Base-by-base conservation (phyloP, 1,140 invertebrate genomes). In the Drosophila mauritiana region DNA sequence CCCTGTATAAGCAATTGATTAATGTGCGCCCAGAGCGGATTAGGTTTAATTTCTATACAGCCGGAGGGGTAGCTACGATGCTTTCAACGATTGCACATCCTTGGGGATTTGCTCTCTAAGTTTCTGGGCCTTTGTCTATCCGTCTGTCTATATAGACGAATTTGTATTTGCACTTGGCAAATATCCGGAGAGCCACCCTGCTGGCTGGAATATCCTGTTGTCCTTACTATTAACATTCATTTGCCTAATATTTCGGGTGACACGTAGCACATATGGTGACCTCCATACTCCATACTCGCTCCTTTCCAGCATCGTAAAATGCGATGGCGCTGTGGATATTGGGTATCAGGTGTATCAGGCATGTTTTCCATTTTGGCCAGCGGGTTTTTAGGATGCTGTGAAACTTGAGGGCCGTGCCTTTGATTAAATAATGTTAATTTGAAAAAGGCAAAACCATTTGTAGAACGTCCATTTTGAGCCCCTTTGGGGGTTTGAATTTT, bases 361-460 rank as follows among this genome's bases (percentile, higher is more conserved):
- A 78, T 57, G 72, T 36, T 56, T 51, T 56, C 46, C 40, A 36
- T 68, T 73, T 45, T 37, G 54, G 73, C 22, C 59, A 53, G 70
- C 59, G 54, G 56, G 40, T 54, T 55, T 61, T 72, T 53, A 6
- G 48, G 48, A 27, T 17, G 17, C 15, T 34, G 48, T 51, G 48
- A 5, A 51, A 34, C 5, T 34, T 34, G 48, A 51, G 77, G 51
- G 36, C n/a, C 54, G 43, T 58, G 53, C 37, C 69, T 86, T 83
- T 86, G 83, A 86, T 83, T 86, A 79, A 86, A 86, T 82, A 85
- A 85, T 88, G 82, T 85, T 88, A 78, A 88, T 85, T 82, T 76
- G 72, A 52, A 65, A 77, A 68, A 57, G 62, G 73, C 36, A 51
- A 39, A 74, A 74, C 70, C 74, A 74, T 74, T 74, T 74, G 67